These are phyloP conservation scores for Melipona bicolor DNA, from an alignment of 2,888 invertebrate genomes.

Conservation along the genomic window DNA sequence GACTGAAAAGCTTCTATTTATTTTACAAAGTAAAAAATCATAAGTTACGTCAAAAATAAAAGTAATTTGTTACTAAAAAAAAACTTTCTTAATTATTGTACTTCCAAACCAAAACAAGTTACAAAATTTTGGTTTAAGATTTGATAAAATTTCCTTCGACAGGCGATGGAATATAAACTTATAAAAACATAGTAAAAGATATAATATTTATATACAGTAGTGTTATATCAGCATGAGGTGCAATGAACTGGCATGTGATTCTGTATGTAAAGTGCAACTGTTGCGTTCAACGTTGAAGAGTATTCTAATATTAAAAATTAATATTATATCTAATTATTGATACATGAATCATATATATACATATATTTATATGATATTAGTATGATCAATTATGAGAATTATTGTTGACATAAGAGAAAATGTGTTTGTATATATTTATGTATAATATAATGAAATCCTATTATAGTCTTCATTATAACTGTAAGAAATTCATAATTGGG, in stretches of 20 bases:
- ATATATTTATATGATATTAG: slow-evolving; percentile 69
- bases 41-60: slow-evolving; percentile 14
- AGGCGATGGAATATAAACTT: slow-evolving; percentile 34
- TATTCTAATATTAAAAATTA: slow-evolving; percentile 80
- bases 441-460: slow-evolving; percentile 70
- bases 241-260: slow-evolving; percentile 81
- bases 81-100: neutral
- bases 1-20: slow-evolving; percentile 19
- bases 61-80: slow-evolving; percentile 5
- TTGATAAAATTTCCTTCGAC: slow-evolving; percentile 33
- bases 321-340: slow-evolving; percentile 75
- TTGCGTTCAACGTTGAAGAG: slow-evolving; percentile 80
- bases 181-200: slow-evolving; percentile 55
- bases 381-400: slow-evolving; percentile 65
- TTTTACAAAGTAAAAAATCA: slow-evolving; percentile 19
- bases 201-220: slow-evolving; percentile 69
- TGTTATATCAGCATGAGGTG: slow-evolving; percentile 72
- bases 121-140: slow-evolving; percentile 20
- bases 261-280: slow-evolving; percentile 82
- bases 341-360: slow-evolving; percentile 64
- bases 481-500: slow-evolving; percentile 61
- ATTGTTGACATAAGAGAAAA: slow-evolving; percentile 73
- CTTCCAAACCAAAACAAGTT: slow-evolving; percentile 3
- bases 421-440: slow-evolving; percentile 79
- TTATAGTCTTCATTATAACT: slow-evolving; percentile 67